These are phyloP conservation scores for Notolepis coatsorum DNA, from an alignment of 2,797 vertebrate species.

Conservation along the genomic window DNA sequence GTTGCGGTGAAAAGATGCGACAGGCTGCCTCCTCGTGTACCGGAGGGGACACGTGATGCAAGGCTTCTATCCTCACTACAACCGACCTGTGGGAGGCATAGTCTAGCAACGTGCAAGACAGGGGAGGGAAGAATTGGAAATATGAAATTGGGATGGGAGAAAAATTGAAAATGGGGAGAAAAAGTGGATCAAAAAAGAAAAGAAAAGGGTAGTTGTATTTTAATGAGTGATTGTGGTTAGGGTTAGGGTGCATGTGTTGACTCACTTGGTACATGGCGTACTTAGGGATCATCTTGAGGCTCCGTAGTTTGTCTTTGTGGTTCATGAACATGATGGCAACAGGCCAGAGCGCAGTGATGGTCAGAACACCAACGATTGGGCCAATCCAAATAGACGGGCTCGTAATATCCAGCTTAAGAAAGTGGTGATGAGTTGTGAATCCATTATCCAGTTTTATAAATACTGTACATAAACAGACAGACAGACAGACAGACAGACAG, in stretches of 20 bases:
- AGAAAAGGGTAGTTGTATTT: background rate
- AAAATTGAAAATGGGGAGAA: too few relatives aligned
- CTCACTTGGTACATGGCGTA: slow-evolving; percentile 92
- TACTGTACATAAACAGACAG: too few relatives aligned
- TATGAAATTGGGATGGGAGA: too few relatives aligned
- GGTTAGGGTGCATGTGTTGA: background rate
- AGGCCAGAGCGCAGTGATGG: slow-evolving; percentile 88
- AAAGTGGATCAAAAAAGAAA: too few relatives aligned
- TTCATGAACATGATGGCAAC: slow-evolving; percentile 89
- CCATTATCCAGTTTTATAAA: too few relatives aligned
- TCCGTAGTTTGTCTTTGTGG: slow-evolving; percentile 69
- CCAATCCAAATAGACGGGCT: slow-evolving; percentile 86
- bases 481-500: too few relatives aligned
- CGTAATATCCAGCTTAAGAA: slow-evolving; percentile 78
- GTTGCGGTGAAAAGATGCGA: too few relatives aligned
- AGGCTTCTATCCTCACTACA: too few relatives aligned
- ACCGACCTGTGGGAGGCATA: too few relatives aligned
- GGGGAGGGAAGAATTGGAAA: too few relatives aligned
- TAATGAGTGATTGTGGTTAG: background rate
- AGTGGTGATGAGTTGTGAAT: background rate
- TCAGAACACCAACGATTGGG: slow-evolving; percentile 82
- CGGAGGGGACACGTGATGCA: too few relatives aligned
- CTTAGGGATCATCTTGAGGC: slow-evolving; percentile 86
- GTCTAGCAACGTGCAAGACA: background rate
- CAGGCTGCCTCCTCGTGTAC: too few relatives aligned